Evolutionary conservation across 2,113 vertebrate genomes (phyloP).

Genomic region (Symphodus melops): DNA sequence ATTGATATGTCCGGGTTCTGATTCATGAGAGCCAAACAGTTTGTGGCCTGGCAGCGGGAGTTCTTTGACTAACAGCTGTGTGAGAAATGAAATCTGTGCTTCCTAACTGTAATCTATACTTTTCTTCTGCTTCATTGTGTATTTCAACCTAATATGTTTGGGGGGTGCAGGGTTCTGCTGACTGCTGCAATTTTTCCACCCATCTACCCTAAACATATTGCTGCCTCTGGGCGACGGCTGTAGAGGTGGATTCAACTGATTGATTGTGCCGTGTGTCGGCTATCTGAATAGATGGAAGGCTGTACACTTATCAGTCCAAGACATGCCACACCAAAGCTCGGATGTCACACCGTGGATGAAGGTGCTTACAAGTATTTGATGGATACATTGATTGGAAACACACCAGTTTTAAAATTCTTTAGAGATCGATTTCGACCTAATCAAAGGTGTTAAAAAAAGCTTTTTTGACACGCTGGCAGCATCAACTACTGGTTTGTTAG

Average conservation of each 20-base stretch:
- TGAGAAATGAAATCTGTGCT: slow-evolving; percentile 64
- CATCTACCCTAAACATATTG: slow-evolving; percentile 32
- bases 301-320: slow-evolving; percentile 23
- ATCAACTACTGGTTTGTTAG: too few species aligned
- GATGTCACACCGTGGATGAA: background rate
- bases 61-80: slow-evolving; percentile 50
- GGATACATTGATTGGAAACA: background rate
- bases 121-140: slow-evolving; percentile 53
- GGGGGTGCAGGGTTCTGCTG: slow-evolving; percentile 58
- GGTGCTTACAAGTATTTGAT: background rate
- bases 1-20: slow-evolving; percentile 47
- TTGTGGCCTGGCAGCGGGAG: slow-evolving; percentile 25
- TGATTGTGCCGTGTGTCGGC: slow-evolving; percentile 44
- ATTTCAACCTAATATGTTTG: slow-evolving; percentile 56
- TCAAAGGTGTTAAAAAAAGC: too few species aligned
- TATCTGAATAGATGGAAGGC: slow-evolving; percentile 44
- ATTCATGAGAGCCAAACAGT: slow-evolving; percentile 46
- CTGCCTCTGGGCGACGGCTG: slow-evolving; percentile 28
- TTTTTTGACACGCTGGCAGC: too few species aligned
- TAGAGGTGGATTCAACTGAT: slow-evolving; percentile 57
- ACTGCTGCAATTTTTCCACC: slow-evolving; percentile 53
- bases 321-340: background rate
- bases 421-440: too few species aligned
- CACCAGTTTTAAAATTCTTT: too few species aligned
- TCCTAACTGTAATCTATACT: slow-evolving; percentile 63